A percentile compares a stretch with the other conserved stretches of the same genome.
Evolutionary conservation across 2,888 invertebrate species (phyloP).

Genomic region (Dryobotodes eremita): DNA sequence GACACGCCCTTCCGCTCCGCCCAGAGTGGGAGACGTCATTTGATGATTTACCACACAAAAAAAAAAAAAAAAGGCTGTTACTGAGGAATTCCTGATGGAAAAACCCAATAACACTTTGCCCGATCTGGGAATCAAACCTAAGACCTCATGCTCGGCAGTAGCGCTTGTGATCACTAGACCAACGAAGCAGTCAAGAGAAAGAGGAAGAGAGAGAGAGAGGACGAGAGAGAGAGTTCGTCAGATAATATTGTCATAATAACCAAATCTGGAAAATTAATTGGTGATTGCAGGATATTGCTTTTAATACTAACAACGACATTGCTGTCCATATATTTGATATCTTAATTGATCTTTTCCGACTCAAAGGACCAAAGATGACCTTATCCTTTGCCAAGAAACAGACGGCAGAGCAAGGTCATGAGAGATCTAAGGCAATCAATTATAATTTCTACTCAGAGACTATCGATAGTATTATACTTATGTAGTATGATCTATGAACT

Average conservation of each 20-base stretch:
- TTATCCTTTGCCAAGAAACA: neutral
- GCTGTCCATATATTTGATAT: neutral
- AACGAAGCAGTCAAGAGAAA: neutral
- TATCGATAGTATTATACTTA: conserved; percentile 13
- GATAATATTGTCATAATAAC: neutral
- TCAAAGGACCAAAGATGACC: neutral
- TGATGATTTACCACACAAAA: too few relatives aligned
- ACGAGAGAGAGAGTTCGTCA: too few relatives aligned
- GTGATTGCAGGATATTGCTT: neutral
- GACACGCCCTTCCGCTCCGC: too few relatives aligned
- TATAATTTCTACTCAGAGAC: conserved; percentile 40
- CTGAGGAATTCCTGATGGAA: neutral
- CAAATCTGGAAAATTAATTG: neutral
- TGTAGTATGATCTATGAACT: conserved; percentile 63
- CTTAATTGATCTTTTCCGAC: neutral
- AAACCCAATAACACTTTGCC: neutral
- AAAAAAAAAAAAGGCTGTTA: too few relatives aligned
- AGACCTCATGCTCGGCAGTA: neutral
- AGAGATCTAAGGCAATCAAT: conserved; percentile 32
- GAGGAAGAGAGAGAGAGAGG: neutral
- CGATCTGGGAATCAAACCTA: neutral
- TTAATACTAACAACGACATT: neutral
- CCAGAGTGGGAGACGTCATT: too few relatives aligned
- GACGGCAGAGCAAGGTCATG: conserved; percentile 13
- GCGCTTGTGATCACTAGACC: neutral